A percentile compares a stretch with the other conserved stretches of the same genome.
phyloP scores from a whole-genome alignment of 2,888 invertebrate genomes.

The Hipparchia semele region DNA sequence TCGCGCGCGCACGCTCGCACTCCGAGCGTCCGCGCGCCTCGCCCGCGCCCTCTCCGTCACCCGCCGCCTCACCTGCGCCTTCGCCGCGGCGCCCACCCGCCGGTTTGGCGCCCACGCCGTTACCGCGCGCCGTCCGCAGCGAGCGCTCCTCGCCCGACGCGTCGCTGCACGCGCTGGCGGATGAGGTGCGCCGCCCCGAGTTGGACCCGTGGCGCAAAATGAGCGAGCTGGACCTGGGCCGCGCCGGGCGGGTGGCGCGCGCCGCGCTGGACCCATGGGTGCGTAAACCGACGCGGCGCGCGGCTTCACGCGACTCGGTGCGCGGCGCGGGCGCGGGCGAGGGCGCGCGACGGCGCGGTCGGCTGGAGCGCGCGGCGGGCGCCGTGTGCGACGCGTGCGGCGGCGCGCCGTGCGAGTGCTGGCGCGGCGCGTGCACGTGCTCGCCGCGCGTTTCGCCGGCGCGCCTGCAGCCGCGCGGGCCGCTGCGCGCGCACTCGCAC shows the following conservation, averaged over 20 bases:
- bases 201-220: slow-evolving; percentile 67
- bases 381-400: slow-evolving; percentile 61
- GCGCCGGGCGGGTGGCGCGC: slow-evolving; percentile 40
- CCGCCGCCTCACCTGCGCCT: slow-evolving; percentile 49
- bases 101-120: slow-evolving; percentile 43
- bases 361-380: slow-evolving; percentile 58
- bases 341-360: slow-evolving; percentile 50
- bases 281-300: slow-evolving; percentile 40
- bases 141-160: slow-evolving; percentile 43
- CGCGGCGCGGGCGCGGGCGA: slow-evolving; percentile 38
- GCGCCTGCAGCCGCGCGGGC: slow-evolving; percentile 44
- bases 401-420: slow-evolving; percentile 57
- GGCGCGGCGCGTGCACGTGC: slow-evolving; percentile 46
- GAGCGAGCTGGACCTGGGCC: slow-evolving; percentile 59
- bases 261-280: slow-evolving; percentile 45
- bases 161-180: slow-evolving; percentile 44
- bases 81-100: slow-evolving; percentile 42
- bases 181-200: slow-evolving; percentile 47
- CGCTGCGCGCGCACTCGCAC: slow-evolving; percentile 56
- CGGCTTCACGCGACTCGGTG: slow-evolving; percentile 46
- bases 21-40: slow-evolving; percentile 68
- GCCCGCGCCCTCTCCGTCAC: slow-evolving; percentile 50
- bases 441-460: slow-evolving; percentile 47
- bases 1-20: slow-evolving; percentile 69
- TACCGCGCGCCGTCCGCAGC: slow-evolving; percentile 42